Percentiles rank a stretch among this genome's conserved stretches.
These are phyloP conservation scores for Sebastes alutus DNA, from an alignment of 2,797 vertebrate species.

Conservation along the genomic window DNA sequence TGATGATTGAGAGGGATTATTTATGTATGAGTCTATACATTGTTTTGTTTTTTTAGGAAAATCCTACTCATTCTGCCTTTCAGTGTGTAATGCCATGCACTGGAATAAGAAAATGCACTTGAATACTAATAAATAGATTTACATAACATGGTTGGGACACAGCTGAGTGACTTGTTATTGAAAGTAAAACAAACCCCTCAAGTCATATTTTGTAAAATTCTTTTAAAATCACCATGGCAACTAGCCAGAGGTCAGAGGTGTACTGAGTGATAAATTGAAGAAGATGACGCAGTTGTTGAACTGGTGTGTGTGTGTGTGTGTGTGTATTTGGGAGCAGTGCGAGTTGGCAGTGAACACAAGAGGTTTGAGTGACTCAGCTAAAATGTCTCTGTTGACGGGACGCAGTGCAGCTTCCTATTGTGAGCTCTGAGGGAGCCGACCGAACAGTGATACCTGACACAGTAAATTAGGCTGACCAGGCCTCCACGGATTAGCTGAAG, in stretches of 20 bases:
- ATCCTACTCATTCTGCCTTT: not conserved
- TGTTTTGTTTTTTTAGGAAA: not conserved
- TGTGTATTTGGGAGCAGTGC: not conserved
- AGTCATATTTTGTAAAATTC: not conserved
- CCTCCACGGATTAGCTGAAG: slow-evolving; percentile 38
- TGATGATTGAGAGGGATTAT: not conserved
- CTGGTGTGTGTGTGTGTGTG: not conserved
- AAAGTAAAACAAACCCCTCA: not conserved
- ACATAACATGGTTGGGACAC: not conserved
- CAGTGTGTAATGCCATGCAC: not conserved
- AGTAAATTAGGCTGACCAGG: slow-evolving; percentile 30
- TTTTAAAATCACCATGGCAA: not conserved
- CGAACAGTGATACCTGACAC: slow-evolving; percentile 41
- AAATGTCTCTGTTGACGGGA: slow-evolving; percentile 28
- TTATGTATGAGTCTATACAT: not conserved
- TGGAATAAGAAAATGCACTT: not conserved
- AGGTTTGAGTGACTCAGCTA: slow-evolving; percentile 46
- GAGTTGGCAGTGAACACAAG: not conserved
- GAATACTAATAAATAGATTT: not conserved
- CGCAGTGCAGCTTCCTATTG: slow-evolving; percentile 4
- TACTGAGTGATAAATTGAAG: not conserved
- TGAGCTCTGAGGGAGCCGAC: slow-evolving; percentile 39
- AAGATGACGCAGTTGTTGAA: not conserved
- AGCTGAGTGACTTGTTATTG: not conserved
- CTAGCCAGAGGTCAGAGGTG: not conserved